Evolutionary conservation across 2,113 vertebrate species (phyloP).

Genomic region (Alethe diademata): DNA sequence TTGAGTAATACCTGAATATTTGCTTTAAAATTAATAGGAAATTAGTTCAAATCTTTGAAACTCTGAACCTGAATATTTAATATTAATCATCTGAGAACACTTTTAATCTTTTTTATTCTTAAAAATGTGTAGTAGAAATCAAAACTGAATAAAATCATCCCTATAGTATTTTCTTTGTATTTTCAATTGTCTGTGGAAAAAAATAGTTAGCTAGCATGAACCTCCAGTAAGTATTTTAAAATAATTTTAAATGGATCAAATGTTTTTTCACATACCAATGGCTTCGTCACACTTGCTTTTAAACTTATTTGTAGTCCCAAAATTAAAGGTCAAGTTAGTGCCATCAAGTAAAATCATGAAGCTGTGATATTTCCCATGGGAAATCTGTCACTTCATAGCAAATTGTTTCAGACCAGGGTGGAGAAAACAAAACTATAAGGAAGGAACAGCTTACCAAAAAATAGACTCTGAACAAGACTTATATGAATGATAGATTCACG

Average conservation of each 20-base stretch:
- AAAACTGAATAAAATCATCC: not conserved
- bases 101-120: not conserved
- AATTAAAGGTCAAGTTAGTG: conserved; percentile 13
- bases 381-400: not conserved
- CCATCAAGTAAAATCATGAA: not conserved
- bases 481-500: not conserved
- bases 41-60: not conserved
- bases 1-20: not conserved
- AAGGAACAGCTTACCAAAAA: not conserved
- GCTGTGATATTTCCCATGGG: not conserved
- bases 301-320: not conserved
- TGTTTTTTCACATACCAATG: not conserved
- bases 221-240: not conserved
- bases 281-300: not conserved
- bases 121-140: not conserved
- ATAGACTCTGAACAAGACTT: not conserved
- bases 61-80: not conserved
- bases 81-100: not conserved
- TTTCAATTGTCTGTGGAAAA: not conserved
- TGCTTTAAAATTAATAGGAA: not conserved
- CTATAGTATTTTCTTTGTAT: not conserved
- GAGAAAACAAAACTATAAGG: not conserved
- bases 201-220: not conserved
- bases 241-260: not conserved
- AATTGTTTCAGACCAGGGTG: not conserved